Percentiles rank a stretch among this genome's conserved stretches.
These are phyloP conservation scores for Drosophila tani DNA, from an alignment of 1,140 invertebrate species.

Conservation along the genomic window DNA sequence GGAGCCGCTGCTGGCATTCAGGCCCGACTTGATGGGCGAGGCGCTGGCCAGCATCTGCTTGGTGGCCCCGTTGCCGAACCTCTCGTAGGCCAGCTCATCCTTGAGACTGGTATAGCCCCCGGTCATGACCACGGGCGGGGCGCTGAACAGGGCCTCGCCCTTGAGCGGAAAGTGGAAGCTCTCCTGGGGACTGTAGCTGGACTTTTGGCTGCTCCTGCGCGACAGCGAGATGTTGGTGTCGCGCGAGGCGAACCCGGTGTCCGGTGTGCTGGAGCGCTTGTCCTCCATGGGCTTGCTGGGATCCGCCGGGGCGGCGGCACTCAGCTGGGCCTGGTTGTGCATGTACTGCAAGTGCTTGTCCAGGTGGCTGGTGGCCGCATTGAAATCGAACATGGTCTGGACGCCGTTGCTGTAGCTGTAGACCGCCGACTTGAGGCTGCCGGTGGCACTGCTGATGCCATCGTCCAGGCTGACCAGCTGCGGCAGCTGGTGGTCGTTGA, in stretches of 20 bases:
- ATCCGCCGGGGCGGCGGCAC: constrained; percentile 33
- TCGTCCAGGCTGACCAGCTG: constrained; percentile 73
- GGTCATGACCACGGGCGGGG: constrained; percentile 59
- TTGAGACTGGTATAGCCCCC: constrained; percentile 44
- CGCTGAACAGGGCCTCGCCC: constrained; percentile 58
- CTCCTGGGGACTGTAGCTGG: constrained; percentile 83
- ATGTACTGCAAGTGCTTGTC: constrained; percentile 83
- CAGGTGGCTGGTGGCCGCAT: constrained; percentile 80
- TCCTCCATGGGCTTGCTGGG: constrained; percentile 56
- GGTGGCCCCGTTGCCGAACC: constrained; percentile 64
- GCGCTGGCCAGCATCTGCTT: constrained; percentile 73
- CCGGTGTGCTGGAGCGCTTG: constrained; percentile 82
- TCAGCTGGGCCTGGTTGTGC: constrained; percentile 75
- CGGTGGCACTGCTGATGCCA: constrained; percentile 80
- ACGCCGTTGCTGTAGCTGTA: constrained; percentile 83
- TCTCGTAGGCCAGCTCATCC: constrained; percentile 61
- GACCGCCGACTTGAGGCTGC: constrained; percentile 78
- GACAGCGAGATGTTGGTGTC: constrained; percentile 83
- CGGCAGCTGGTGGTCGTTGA: constrained; percentile 80
- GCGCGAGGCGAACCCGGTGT: constrained; percentile 82
- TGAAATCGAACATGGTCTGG: constrained; percentile 82
- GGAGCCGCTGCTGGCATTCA: constrained; percentile 66
- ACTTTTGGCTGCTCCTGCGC: constrained; percentile 83
- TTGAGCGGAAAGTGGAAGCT: constrained; percentile 77
- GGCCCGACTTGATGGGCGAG: constrained; percentile 71